Conservation (phyloP, 2,888 invertebrate genomes). For the Ceraclea dissimilis region DNA sequence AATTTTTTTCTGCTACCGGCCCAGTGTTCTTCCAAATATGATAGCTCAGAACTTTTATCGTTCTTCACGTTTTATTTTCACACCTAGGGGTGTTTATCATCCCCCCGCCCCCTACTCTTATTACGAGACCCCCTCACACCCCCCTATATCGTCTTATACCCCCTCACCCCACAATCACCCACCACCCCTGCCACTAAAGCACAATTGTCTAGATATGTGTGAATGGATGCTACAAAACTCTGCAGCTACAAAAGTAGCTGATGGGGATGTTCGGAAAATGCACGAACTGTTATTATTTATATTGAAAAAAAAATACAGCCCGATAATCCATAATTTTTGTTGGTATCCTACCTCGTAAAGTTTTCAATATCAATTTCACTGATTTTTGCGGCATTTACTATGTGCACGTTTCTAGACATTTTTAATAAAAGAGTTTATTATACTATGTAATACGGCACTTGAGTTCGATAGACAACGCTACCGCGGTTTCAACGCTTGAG, state of each 20-base stretch:
- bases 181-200: not conserved
- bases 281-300: not conserved
- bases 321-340: no score
- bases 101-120: no score
- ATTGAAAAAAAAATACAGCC: not conserved
- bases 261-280: not conserved
- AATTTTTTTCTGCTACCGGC: no score
- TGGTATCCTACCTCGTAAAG: no score
- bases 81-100: slow-evolving; percentile 5
- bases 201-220: slow-evolving; percentile 2
- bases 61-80: slow-evolving; percentile 23
- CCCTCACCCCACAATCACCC: not conserved
- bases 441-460: no score
- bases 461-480: no score
- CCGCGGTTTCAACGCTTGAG: no score
- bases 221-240: not conserved
- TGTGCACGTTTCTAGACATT: no score
- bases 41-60: slow-evolving; percentile 25
- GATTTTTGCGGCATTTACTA: no score
- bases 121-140: not conserved
- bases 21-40: slow-evolving; percentile 6
- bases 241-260: not conserved
- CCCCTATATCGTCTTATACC: not conserved
- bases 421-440: no score
- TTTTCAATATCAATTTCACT: no score